These are phyloP conservation scores for Thalassophryne amazonica DNA, from an alignment of 2,797 vertebrate species.

Conservation along the genomic window DNA sequence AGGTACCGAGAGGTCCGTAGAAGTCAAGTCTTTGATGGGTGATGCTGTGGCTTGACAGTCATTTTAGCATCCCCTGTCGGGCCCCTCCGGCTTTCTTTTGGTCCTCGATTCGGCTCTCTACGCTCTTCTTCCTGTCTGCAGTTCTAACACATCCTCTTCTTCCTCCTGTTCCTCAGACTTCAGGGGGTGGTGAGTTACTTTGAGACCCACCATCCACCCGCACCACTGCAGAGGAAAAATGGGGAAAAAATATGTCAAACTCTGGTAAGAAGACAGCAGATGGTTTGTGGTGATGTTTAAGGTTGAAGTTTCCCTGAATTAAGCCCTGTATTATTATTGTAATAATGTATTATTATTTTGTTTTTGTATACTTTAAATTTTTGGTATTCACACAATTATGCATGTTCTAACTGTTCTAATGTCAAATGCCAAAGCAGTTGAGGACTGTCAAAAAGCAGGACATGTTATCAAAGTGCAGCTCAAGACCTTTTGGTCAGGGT, in stretches of 20 bases:
- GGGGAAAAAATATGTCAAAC: slow-evolving; percentile 21
- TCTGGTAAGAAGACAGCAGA: background rate
- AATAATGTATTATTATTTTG: too few relatives aligned
- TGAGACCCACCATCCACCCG: slow-evolving; percentile 83
- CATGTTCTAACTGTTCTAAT: background rate
- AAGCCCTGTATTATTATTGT: too few relatives aligned
- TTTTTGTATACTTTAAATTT: background rate
- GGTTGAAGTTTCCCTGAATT: too few relatives aligned
- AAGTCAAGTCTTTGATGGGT: slow-evolving; percentile 23
- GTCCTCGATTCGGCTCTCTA: slow-evolving; percentile 29
- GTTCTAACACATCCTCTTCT: slow-evolving; percentile 63
- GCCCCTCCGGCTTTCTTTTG: slow-evolving; percentile 29
- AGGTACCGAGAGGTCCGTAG: slow-evolving; percentile 24
- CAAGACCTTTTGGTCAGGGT: too few relatives aligned
- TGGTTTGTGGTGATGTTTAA: slow-evolving; percentile 11
- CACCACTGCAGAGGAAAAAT: slow-evolving; percentile 74
- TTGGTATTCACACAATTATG: background rate
- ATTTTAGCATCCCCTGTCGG: slow-evolving; percentile 34
- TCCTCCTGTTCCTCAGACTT: slow-evolving; percentile 82
- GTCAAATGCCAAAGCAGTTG: background rate
- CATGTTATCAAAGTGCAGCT: too few relatives aligned
- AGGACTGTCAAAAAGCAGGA: too few relatives aligned
- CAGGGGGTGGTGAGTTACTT: slow-evolving; percentile 70
- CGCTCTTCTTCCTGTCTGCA: slow-evolving; percentile 36
- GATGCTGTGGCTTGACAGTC: slow-evolving; percentile 21